These are phyloP conservation scores for Dolichoris vasculosae DNA, from an alignment of 1,140 invertebrate genomes.

Conservation along the genomic window DNA sequence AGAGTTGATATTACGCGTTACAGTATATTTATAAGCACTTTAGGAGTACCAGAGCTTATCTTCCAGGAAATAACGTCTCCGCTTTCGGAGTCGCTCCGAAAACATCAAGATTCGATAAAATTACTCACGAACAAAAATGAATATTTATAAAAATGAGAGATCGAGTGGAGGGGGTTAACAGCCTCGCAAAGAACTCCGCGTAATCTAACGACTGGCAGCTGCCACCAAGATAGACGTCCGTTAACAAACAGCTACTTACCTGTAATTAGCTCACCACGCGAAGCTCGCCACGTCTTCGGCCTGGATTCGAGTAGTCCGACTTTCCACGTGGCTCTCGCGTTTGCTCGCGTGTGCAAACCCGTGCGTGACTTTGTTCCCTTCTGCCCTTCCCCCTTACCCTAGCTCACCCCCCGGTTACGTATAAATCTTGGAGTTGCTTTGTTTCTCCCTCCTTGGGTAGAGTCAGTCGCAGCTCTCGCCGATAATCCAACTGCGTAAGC, in stretches of 20 bases:
- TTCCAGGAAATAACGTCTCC: neutral
- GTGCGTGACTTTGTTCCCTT: neutral
- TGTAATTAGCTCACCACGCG: neutral
- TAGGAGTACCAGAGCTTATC: neutral
- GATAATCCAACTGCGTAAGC: too few species aligned
- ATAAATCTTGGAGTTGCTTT: neutral
- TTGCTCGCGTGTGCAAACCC: neutral
- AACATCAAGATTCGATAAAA: neutral
- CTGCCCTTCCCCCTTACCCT: neutral
- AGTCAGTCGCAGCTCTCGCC: too few species aligned
- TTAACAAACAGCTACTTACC: slow-evolving; percentile 10
- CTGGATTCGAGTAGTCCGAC: neutral
- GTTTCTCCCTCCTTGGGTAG: too few species aligned
- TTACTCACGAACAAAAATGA: neutral
- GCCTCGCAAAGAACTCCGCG: too few species aligned
- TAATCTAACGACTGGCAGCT: neutral
- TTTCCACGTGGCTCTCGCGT: neutral
- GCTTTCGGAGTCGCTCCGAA: neutral
- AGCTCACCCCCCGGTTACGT: neutral
- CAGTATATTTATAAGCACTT: neutral
- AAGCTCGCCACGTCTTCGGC: neutral
- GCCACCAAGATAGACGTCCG: neutral
- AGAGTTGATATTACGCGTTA: neutral
- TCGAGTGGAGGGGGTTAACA: too few species aligned
- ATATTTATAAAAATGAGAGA: too few species aligned